Percentiles rank a stretch among this genome's conserved stretches.
Conservation (phyloP, 2,888 invertebrate genomes). For the Tryphoninae sp. region DNA sequence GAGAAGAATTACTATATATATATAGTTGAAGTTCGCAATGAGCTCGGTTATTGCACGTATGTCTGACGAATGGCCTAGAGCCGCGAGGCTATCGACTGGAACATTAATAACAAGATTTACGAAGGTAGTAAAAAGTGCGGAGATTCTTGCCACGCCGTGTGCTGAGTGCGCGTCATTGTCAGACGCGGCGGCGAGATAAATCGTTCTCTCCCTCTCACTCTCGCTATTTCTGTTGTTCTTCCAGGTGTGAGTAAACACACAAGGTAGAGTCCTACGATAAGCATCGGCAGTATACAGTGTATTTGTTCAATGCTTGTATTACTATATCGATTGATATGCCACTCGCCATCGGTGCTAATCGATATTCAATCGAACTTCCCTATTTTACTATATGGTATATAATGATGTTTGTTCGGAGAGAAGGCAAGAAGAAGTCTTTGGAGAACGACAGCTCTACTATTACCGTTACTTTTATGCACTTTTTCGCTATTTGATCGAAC, state of each 20-base stretch:
- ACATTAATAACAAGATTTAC: conserved; percentile 64
- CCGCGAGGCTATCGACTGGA: conserved; percentile 62
- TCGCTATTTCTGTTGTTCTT: not conserved
- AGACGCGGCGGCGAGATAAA: conserved; percentile 55
- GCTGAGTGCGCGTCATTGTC: conserved; percentile 55
- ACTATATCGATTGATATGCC: conserved; percentile 16
- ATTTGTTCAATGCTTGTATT: conserved; percentile 25
- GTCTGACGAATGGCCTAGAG: conserved; percentile 60
- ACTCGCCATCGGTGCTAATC: conserved; percentile 49
- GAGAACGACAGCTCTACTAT: too few species aligned
- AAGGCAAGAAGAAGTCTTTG: too few species aligned
- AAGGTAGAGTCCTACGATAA: not conserved
- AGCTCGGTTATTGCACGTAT: conserved; percentile 39
- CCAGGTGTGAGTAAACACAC: conserved; percentile 41
- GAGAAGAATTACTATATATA: not conserved
- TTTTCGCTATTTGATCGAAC: too few species aligned
- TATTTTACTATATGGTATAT: not conserved
- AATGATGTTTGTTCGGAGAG: too few species aligned
- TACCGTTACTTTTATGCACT: too few species aligned
- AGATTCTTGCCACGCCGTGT: conserved; percentile 31
- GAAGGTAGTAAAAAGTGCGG: conserved; percentile 57
- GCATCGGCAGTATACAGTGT: conserved; percentile 19
- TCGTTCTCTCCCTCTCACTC: conserved; percentile 29
- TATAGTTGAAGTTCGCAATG: conserved; percentile 18
- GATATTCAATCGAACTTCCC: conserved; percentile 53